phyloP scores from a whole-genome alignment of 2,797 vertebrate genomes.

The Petrocephalus sullivani region DNA sequence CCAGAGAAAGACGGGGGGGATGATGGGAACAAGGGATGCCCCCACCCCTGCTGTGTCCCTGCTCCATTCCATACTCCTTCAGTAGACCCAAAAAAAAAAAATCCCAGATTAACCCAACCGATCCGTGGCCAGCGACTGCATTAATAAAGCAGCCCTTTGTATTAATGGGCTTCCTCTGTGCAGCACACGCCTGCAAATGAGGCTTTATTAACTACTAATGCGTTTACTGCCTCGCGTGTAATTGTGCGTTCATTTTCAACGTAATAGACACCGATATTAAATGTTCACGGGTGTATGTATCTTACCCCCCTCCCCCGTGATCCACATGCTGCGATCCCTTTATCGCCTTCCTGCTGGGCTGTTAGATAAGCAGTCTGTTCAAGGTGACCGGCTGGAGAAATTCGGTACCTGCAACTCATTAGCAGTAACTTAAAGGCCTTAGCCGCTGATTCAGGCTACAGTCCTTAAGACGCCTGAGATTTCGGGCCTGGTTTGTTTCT shows the following conservation, averaged over 20 bases:
- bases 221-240: background rate
- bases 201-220: background rate
- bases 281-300: background rate
- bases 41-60: background rate
- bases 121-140: background rate
- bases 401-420: background rate
- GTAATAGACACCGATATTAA: background rate
- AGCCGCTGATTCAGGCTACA: background rate
- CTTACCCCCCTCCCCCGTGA: too few species aligned
- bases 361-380: background rate
- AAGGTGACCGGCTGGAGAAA: background rate
- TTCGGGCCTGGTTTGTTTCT: background rate
- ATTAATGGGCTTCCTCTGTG: constrained; percentile 10
- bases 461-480: background rate
- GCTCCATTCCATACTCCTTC: background rate
- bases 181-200: background rate
- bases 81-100: background rate
- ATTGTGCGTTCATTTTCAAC: background rate
- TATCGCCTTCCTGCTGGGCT: background rate
- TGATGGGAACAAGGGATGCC: constrained; percentile 45
- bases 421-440: background rate
- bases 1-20: constrained; percentile 53
- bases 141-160: constrained; percentile 11
- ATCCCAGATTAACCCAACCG: constrained; percentile 5
- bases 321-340: background rate